phyloP scores from a whole-genome alignment of 2,797 vertebrate species.

The Peromyscus attwateri region DNA sequence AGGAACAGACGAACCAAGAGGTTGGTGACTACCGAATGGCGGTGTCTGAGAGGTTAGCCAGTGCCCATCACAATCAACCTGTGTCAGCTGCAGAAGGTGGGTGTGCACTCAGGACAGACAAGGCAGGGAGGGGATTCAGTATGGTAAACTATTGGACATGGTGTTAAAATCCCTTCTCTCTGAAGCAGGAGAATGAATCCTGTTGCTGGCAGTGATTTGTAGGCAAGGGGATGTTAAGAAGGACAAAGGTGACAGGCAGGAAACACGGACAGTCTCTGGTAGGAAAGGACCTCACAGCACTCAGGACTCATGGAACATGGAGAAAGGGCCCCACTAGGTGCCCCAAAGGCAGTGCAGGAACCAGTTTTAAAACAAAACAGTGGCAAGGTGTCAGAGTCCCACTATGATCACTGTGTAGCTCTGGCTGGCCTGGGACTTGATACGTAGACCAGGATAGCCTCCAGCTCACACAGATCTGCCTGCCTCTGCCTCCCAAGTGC shows the following conservation, averaged over 20 bases:
- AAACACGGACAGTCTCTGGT: background rate
- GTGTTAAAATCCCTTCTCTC: conserved; percentile 13
- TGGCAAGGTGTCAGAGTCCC: background rate
- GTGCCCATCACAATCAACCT: background rate
- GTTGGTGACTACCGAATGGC: background rate
- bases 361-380: background rate
- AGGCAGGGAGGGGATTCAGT: conserved; percentile 66
- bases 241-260: background rate
- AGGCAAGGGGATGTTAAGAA: background rate
- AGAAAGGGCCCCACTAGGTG: background rate
- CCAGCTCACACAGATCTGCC: background rate
- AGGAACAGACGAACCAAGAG: background rate
- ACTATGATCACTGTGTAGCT: background rate
- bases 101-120: background rate
- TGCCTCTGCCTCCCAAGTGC: background rate
- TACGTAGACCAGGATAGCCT: background rate
- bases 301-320: background rate
- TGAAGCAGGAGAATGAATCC: conserved; percentile 61
- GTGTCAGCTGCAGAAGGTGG: background rate
- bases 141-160: conserved; percentile 61
- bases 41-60: background rate
- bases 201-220: conserved; percentile 5
- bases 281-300: background rate
- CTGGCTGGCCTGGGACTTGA: background rate
- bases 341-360: background rate